Base-by-base conservation (phyloP, 2,888 invertebrate species). In the Cremastinae sp. region DNA sequence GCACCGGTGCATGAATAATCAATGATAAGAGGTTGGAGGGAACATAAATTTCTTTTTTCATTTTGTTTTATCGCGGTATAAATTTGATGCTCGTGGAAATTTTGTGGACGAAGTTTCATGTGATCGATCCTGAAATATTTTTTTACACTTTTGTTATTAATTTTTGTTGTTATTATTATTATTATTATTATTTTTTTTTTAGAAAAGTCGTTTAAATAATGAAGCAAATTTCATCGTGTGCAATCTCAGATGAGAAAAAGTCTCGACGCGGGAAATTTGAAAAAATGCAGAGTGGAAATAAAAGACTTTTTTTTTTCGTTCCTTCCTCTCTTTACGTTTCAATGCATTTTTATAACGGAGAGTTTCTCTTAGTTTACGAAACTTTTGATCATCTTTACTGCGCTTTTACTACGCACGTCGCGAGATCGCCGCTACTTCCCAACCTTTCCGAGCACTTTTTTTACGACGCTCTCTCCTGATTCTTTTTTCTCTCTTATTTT, bases 381-480 rank as follows among this genome's bases (percentile, higher is more conserved):
- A 51, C 20, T 51, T 10, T 10, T 20, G 39, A 10, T 39, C 51
- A 41, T 41, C 39, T 64, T 51, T 51, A 64, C 28, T n/a, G 49
- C 12, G 7, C 9, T 39, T 12, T 51, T 49, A 18, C 51, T 64
- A 20, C 37, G 37, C 35, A 14, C 28, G 28, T 61, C 14, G 16
- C 16, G 5, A 47, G 47, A 47, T 53, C n/a, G 53, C 4, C 28
- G 53, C 41, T 28, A 55, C 65, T 62, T 64, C 49, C 1, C 22
- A 65, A 16, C 16, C 20, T 35, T 53, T 41, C 43, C 28, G 22
- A 28, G 53, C 43, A 43, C 37, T 28, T 41, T 41, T 28, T 49
- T 62, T 64, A 64, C 37, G 18, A 49, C 37, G 12, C 37, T 62
- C 39, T 62, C 39, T 64, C 20, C 39, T 18, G 3, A 16, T 35